Conservation (phyloP, 2,888 invertebrate genomes). For the Torymus texanus region DNA sequence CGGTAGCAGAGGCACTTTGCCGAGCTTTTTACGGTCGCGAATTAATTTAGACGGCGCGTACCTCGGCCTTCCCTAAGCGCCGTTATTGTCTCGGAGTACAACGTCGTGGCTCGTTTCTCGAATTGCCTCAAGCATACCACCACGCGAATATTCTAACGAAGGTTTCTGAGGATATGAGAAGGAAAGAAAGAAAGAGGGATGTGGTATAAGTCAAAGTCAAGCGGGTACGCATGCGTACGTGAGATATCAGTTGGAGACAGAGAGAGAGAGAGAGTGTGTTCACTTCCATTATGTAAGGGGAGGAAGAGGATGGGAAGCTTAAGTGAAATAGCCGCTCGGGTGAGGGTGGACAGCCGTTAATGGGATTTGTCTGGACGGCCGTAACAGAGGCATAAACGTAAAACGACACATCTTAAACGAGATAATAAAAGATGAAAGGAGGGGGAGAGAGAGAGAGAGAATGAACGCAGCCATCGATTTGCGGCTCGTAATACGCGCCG, state of each 20-base stretch:
- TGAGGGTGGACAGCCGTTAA: conserved; percentile 49
- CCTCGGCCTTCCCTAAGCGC: conserved; percentile 34
- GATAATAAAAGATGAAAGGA: conserved; percentile 34
- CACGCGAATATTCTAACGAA: no score
- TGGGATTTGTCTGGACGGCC: conserved; percentile 42
- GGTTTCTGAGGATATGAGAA: no score
- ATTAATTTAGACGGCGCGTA: conserved; percentile 55
- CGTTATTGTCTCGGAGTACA: conserved; percentile 44
- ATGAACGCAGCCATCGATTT: conserved; percentile 29
- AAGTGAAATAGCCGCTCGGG: conserved; percentile 26
- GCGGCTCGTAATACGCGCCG: not conserved
- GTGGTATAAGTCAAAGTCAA: no score
- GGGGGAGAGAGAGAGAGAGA: no score
- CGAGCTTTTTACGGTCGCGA: conserved; percentile 54
- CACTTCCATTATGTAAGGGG: conserved; percentile 19
- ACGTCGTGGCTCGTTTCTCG: not conserved
- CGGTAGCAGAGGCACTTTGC: conserved; percentile 27
- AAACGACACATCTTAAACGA: conserved; percentile 48
- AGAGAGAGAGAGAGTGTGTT: not conserved
- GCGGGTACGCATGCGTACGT: no score
- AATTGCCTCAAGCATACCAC: no score
- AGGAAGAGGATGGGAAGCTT: not conserved
- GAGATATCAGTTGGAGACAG: no score
- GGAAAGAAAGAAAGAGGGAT: no score
- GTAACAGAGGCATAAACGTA: conserved; percentile 46